phyloP scores from a whole-genome alignment of 2,888 invertebrate genomes.

The Pheosia tremula region DNA sequence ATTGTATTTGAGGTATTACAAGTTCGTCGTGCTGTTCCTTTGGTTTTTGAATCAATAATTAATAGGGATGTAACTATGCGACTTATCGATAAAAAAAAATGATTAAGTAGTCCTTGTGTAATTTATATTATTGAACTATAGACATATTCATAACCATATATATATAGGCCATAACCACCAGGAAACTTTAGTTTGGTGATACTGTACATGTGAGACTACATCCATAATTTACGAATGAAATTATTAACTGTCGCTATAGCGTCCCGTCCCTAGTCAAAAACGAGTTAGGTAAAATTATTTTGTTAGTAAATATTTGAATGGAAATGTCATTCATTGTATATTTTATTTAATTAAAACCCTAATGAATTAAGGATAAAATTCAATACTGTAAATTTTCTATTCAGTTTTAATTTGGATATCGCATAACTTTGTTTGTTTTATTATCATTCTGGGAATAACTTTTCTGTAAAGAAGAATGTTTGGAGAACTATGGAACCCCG shows the following conservation, averaged over 20 bases:
- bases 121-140: too few species aligned
- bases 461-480: not conserved
- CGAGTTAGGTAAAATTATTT: conserved; percentile 8
- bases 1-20: conserved; percentile 14
- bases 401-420: conserved; percentile 6
- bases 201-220: too few species aligned
- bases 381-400: conserved; percentile 10
- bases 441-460: conserved; percentile 2
- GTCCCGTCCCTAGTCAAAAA: not conserved
- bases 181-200: too few species aligned
- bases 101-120: too few species aligned
- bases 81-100: not conserved
- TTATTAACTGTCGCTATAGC: not conserved
- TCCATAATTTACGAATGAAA: not conserved
- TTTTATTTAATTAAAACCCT: conserved; percentile 13
- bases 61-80: conserved; percentile 10
- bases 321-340: not conserved
- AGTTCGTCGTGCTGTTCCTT: conserved; percentile 17
- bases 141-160: too few species aligned
- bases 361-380: conserved; percentile 13
- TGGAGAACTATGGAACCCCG: not conserved
- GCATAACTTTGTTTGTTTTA: not conserved
- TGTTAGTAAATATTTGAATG: conserved; percentile 6
- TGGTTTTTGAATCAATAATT: conserved; percentile 24
- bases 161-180: too few species aligned